Evolutionary conservation across 2,888 invertebrate species (phyloP).

Genomic region (Adela reaumurella): DNA sequence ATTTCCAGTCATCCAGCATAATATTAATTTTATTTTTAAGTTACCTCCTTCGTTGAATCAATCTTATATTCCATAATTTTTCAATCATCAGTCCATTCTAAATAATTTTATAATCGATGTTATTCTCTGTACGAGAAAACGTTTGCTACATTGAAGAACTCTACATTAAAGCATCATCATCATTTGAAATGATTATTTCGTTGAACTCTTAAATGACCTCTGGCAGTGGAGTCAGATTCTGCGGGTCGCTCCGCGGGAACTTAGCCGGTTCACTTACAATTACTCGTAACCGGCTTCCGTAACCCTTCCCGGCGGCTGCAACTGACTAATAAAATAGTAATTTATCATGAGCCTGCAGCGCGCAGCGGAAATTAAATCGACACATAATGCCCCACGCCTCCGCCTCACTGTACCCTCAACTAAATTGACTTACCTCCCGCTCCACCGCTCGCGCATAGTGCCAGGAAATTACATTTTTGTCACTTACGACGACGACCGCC

Average conservation of each 20-base stretch:
- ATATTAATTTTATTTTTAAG: too few species aligned
- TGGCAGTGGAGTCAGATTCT: too few species aligned
- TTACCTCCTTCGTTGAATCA: too few species aligned
- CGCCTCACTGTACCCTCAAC: neutral
- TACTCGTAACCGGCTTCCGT: neutral
- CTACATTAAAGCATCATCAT: too few species aligned
- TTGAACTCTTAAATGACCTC: too few species aligned
- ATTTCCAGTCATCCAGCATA: too few species aligned
- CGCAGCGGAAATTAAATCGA: slow-evolving; percentile 30
- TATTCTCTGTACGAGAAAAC: too few species aligned
- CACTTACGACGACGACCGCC: neutral
- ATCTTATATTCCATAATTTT: too few species aligned
- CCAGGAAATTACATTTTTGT: neutral
- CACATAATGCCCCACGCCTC: slow-evolving; percentile 13
- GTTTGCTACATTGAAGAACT: too few species aligned
- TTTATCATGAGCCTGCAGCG: slow-evolving; percentile 11
- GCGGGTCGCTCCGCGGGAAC: neutral
- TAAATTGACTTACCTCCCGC: neutral
- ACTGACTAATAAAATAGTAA: neutral
- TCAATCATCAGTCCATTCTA: too few species aligned
- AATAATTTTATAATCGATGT: too few species aligned
- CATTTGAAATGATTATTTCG: too few species aligned
- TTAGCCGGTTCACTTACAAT: neutral
- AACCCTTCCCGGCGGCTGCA: neutral
- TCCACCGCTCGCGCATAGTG: neutral